Conservation (phyloP, 2,888 invertebrate species). For the Aphrophora alni region DNA sequence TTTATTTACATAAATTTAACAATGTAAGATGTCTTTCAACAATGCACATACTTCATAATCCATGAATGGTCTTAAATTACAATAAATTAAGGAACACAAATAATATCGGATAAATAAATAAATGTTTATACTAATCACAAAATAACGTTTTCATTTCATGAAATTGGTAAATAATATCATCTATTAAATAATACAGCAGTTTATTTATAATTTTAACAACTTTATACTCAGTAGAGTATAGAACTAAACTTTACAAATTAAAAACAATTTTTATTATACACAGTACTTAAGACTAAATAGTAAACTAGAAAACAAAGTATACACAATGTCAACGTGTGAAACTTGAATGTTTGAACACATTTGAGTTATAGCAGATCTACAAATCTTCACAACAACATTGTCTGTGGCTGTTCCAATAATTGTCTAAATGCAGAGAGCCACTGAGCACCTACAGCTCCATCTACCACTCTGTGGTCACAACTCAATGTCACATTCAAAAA, state of each 20-base stretch:
- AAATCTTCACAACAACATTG: slow-evolving; percentile 79
- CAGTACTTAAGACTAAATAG: not conserved
- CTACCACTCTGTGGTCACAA: slow-evolving; percentile 96
- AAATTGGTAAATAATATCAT: not conserved
- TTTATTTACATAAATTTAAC: not conserved
- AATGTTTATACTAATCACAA: too few relatives aligned
- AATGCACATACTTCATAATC: not conserved
- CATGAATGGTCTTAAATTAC: not conserved
- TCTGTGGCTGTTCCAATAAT: slow-evolving; percentile 89
- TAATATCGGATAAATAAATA: too few relatives aligned
- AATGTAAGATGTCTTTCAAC: not conserved
- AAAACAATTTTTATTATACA: not conserved
- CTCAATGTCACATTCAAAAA: slow-evolving; percentile 92
- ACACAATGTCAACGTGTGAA: not conserved
- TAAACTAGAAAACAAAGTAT: not conserved
- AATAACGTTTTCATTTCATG: not conserved
- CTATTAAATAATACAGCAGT: not conserved
- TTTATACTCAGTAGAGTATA: not conserved
- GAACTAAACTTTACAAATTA: not conserved
- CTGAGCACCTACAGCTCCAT: slow-evolving; percentile 96
- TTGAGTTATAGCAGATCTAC: not conserved
- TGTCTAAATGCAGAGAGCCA: slow-evolving; percentile 92
- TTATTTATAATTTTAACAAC: not conserved
- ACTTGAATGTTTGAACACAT: not conserved
- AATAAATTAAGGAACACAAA: too few relatives aligned